Conservation (phyloP, 1,140 invertebrate species). For the Calliphora vicina region DNA sequence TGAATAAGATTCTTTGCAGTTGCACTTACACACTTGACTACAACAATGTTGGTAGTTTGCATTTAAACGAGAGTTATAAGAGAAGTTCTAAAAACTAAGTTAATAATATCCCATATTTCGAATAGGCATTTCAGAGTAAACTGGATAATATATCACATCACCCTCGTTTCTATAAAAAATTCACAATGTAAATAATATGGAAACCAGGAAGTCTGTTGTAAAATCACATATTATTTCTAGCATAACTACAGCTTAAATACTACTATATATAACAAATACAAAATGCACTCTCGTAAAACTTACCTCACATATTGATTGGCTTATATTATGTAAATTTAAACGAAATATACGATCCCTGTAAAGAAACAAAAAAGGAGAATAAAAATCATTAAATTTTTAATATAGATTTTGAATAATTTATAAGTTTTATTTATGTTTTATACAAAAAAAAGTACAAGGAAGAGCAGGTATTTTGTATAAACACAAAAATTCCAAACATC, state of each 20-base stretch:
- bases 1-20: not conserved
- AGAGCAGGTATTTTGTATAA: not conserved
- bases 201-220: not conserved
- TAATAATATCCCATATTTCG: too few relatives aligned
- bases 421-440: not conserved
- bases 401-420: constrained; percentile 24
- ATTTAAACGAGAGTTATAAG: not conserved
- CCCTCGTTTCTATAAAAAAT: not conserved
- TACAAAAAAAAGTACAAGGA: not conserved
- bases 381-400: not conserved
- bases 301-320: constrained; percentile 76
- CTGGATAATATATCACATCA: too few relatives aligned
- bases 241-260: too few relatives aligned
- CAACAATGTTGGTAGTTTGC: not conserved
- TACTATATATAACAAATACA: not conserved
- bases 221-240: not conserved
- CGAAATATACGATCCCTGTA: constrained; percentile 75
- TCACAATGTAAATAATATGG: not conserved
- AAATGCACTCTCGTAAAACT: constrained; percentile 56
- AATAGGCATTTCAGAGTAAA: too few relatives aligned
- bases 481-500: not conserved
- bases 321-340: constrained; percentile 75
- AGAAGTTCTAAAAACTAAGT: too few relatives aligned
- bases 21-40: not conserved
- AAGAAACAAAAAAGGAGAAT: constrained; percentile 28